phyloP scores from a whole-genome alignment of 1,140 invertebrate species.

The Arion vulgaris region DNA sequence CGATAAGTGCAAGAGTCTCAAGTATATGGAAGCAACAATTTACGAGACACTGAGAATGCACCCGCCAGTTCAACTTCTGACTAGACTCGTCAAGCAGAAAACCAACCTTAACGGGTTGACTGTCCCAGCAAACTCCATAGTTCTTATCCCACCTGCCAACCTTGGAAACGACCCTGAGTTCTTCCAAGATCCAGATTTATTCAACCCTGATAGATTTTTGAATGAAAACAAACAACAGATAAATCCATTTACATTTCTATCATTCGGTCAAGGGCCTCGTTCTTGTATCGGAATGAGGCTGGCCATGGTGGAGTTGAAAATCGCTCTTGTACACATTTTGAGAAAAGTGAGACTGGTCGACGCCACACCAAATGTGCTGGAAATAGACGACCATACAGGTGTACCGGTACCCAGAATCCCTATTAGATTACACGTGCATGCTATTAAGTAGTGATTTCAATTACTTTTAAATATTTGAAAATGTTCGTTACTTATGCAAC shows the following conservation, averaged over 20 bases:
- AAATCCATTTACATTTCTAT: constrained; percentile 25
- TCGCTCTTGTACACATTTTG: constrained; percentile 72
- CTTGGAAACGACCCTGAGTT: constrained; percentile 45
- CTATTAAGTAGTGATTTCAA: too few species aligned
- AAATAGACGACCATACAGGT: constrained; percentile 24
- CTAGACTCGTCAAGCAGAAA: not conserved
- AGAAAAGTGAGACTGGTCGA: not conserved
- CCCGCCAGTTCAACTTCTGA: constrained; percentile 37
- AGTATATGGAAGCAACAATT: constrained; percentile 45
- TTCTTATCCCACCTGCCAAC: constrained; percentile 39
- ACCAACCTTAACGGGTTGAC: not conserved
- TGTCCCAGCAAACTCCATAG: constrained; percentile 15
- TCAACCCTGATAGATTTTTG: constrained; percentile 46
- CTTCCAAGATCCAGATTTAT: constrained; percentile 48
- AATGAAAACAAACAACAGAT: not conserved
- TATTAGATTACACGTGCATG: constrained; percentile 5
- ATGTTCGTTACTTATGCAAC: too few species aligned
- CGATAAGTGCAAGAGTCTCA: constrained; percentile 42
- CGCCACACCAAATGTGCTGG: constrained; percentile 19
- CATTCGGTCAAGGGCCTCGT: constrained; percentile 75
- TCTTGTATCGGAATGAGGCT: constrained; percentile 78
- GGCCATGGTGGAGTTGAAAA: constrained; percentile 68
- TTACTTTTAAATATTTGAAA: too few species aligned
- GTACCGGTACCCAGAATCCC: constrained; percentile 13
- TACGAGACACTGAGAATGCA: constrained; percentile 49